These are phyloP conservation scores for Pseudomyrmex dendroicus DNA, from an alignment of 1,140 invertebrate species.

Conservation along the genomic window DNA sequence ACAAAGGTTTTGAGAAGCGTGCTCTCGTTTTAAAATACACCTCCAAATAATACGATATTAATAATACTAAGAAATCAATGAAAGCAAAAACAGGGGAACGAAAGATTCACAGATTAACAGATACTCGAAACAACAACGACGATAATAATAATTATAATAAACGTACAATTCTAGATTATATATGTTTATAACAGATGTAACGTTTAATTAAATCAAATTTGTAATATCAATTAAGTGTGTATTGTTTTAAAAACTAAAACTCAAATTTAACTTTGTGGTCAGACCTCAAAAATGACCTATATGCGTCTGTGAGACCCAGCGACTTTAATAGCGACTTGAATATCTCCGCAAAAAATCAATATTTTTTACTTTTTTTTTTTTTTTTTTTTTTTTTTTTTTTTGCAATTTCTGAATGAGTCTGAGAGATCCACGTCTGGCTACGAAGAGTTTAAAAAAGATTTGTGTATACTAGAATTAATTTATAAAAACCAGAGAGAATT, in stretches of 20 bases:
- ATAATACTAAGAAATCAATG: conserved; percentile 38
- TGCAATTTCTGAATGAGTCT: too few species aligned
- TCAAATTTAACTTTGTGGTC: too few species aligned
- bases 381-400: too few species aligned
- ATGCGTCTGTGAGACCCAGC: too few species aligned
- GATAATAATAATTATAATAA: conserved; percentile 62
- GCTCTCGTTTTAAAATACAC: conserved; percentile 43
- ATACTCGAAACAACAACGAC: conserved; percentile 60
- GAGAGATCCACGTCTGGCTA: too few species aligned
- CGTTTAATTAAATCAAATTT: conserved; percentile 76
- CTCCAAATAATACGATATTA: background rate
- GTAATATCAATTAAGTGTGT: conserved; percentile 81
- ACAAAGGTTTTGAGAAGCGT: background rate
- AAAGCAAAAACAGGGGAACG: conserved; percentile 26
- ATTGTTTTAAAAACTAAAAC: conserved; percentile 82
- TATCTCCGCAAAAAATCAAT: too few species aligned
- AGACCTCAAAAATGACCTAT: too few species aligned
- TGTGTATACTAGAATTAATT: too few species aligned
- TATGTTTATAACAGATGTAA: conserved; percentile 63
- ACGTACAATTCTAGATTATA: conserved; percentile 63
- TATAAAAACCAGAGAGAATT: too few species aligned
- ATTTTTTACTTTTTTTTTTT: too few species aligned
- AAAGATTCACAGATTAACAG: conserved; percentile 45
- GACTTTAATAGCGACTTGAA: too few species aligned
- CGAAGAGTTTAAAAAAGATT: too few species aligned